A percentile compares a stretch with the other conserved stretches of the same genome.
These are phyloP conservation scores for Globodera ellingtonae DNA, from an alignment of 1,140 invertebrate genomes.

Conservation along the genomic window DNA sequence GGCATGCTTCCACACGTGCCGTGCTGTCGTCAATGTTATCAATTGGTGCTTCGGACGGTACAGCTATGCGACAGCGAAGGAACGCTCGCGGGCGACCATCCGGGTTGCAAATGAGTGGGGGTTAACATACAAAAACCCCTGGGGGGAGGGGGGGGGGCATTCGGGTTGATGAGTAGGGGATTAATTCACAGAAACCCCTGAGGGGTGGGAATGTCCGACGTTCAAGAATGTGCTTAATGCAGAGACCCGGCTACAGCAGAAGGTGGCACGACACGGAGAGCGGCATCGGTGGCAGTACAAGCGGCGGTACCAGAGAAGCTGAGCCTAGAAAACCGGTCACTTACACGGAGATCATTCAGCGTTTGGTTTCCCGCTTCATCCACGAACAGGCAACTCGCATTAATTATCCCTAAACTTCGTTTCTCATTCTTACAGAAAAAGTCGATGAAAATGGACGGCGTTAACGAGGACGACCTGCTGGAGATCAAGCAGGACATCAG, in stretches of 20 bases:
- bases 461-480: conserved; percentile 71
- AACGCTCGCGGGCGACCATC: conserved; percentile 57
- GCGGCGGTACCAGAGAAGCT: conserved; percentile 28
- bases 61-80: conserved; percentile 49
- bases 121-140: no score
- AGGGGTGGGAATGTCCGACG: no score
- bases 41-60: conserved; percentile 60
- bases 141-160: no score
- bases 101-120: conserved; percentile 33
- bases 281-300: conserved; percentile 9
- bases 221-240: conserved; percentile 3
- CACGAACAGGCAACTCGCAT: conserved; percentile 40
- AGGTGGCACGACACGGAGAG: conserved; percentile 55
- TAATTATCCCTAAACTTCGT: not conserved
- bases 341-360: conserved; percentile 69
- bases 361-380: conserved; percentile 67
- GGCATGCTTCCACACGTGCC: conserved; percentile 67
- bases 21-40: conserved; percentile 55
- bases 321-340: conserved; percentile 52
- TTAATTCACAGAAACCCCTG: no score
- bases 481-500: conserved; percentile 73
- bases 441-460: conserved; percentile 70
- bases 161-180: no score
- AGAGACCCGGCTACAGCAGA: conserved; percentile 61
- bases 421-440: conserved; percentile 57